Base-by-base conservation (phyloP, 2,797 vertebrate species). In the Epinephelus malabaricus region DNA sequence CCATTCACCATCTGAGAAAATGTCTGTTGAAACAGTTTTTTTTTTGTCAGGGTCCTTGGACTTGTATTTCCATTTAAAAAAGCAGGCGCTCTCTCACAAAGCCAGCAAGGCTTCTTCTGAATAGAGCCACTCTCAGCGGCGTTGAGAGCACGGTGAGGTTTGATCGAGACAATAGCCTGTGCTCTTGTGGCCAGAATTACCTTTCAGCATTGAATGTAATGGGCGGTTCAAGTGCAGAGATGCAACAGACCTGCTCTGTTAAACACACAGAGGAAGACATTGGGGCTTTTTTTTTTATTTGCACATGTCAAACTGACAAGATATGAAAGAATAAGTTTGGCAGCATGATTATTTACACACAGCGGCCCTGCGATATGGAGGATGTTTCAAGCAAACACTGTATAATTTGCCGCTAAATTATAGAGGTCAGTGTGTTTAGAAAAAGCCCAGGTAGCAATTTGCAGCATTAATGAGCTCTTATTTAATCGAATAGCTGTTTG, bases 381-480 rank as follows among this genome's bases (percentile, higher is more conserved):
- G 47, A 65, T 10, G 50, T 51, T 83, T 75, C 15, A 54, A 84
- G 66, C 62, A 30, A 27, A 50, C 17, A 11, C 15, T 46, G 78
- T 85, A 6, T 78, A 53, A 83, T 88, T 73, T 76, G 43, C 17
- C 55, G 12, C 55, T 27, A 68, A 82, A 85, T 86, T 79, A 85
- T 23, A 81, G 78, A 62, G 38, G 60, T 23, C 34, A 45, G 21
- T 55, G 49, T 73, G 50, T 77, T 81, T 76, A 63, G 72, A 83
- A 87, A 86, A 78, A 83, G 73, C 62, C 55, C 23, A 55, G 60
- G 49, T 76, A 60, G 76, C 61, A 77, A 67, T 89, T 81, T 86
- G 62, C 70, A 63, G 60, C 56, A 72, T 81, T 74, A 73, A 76
- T 73, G 27, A 82, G 62, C 27, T 76, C 54, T 56, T 63, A 55